Evolutionary conservation across 1,140 invertebrate genomes (phyloP).

Genomic region (Cylas formicarius): DNA sequence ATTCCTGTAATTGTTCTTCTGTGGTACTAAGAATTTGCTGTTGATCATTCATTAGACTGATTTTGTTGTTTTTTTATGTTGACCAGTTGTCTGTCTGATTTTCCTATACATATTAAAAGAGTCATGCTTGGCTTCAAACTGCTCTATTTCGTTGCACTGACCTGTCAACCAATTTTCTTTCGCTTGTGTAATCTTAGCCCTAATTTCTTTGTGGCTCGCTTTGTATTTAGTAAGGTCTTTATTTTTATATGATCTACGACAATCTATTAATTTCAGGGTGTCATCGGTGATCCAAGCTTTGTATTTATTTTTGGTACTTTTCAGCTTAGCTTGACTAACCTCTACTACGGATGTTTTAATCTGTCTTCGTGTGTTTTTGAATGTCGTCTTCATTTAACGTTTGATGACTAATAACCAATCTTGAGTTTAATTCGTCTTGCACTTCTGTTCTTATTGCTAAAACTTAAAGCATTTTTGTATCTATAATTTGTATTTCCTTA

Average conservation of each 20-base stretch:
- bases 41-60: background rate
- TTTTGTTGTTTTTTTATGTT: background rate
- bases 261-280: constrained; percentile 2
- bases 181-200: too few species aligned
- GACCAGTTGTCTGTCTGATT: too few species aligned
- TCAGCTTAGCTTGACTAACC: constrained; percentile 3
- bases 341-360: constrained; percentile 1
- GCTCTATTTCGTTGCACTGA: constrained; percentile 2
- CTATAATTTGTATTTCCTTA: too few species aligned
- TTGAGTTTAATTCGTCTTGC: too few species aligned
- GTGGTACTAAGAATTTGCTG: too few species aligned
- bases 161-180: constrained; percentile 1
- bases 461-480: too few species aligned
- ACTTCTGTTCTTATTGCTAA: too few species aligned
- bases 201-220: background rate
- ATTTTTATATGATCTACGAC: too few species aligned
- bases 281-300: background rate
- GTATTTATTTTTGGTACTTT: background rate
- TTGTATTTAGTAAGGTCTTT: too few species aligned
- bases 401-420: background rate
- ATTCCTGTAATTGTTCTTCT: too few species aligned
- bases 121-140: constrained; percentile 1
- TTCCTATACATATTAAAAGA: constrained; percentile 3
- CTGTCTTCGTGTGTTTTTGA: background rate
- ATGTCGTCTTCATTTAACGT: background rate